A percentile compares a stretch with the other conserved stretches of the same genome.
Conservation (phyloP, 2,797 vertebrate genomes). For the Coregonus ussuriensis region DNA sequence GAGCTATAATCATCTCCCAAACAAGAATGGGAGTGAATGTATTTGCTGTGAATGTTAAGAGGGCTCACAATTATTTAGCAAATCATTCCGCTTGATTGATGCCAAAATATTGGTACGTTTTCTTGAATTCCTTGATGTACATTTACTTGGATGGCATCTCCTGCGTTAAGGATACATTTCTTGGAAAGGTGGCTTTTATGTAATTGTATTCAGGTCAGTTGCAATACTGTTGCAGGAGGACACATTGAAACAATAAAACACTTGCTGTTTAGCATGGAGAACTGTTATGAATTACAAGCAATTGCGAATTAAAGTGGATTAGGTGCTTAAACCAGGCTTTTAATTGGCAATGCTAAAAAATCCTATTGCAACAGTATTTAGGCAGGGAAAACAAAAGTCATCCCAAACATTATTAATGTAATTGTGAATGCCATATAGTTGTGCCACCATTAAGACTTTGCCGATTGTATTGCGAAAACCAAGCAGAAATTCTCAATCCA, state of each 20-base stretch:
- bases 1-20: constrained; percentile 62
- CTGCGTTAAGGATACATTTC: constrained; percentile 46
- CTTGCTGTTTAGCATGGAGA: constrained; percentile 54
- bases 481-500: constrained; percentile 15
- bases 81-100: constrained; percentile 60
- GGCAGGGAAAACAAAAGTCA: constrained; percentile 59
- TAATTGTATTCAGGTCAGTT: constrained; percentile 56
- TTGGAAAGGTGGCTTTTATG: constrained; percentile 15
- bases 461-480: constrained; percentile 36
- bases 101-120: constrained; percentile 60
- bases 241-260: constrained; percentile 60
- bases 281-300: constrained; percentile 67
- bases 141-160: constrained; percentile 62
- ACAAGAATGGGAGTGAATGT: constrained; percentile 64
- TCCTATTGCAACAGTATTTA: constrained; percentile 64
- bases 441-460: constrained; percentile 57
- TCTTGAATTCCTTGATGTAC: constrained; percentile 60
- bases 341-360: constrained; percentile 57
- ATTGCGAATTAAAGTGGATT: constrained; percentile 72
- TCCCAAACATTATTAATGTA: constrained; percentile 56
- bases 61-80: constrained; percentile 62
- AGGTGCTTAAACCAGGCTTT: constrained; percentile 58
- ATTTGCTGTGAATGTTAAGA: constrained; percentile 55
- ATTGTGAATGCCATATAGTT: constrained; percentile 56
- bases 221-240: constrained; percentile 51